phyloP scores from a whole-genome alignment of 30 jellyfish, hydroid and myxozoan species.

The Chrysaora quinquecirrha region DNA sequence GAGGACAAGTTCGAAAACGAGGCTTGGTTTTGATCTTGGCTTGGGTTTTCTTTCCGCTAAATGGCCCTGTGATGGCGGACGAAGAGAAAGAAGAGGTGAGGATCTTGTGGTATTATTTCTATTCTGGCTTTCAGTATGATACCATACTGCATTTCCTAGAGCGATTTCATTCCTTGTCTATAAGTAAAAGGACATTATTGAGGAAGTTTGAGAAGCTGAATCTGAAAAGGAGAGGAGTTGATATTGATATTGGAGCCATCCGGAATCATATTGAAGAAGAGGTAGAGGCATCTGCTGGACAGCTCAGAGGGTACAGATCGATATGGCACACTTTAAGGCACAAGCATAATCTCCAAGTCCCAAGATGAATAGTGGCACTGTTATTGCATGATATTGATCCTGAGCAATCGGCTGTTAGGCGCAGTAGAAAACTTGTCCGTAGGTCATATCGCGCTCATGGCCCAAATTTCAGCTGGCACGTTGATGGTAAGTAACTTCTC shows the following conservation, averaged over 20 bases:
- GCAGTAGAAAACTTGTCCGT: background rate
- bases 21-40: too few relatives aligned
- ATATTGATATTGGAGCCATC: background rate
- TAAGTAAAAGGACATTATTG: too few relatives aligned
- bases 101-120: too few relatives aligned
- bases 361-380: background rate
- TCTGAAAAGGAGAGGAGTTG: background rate
- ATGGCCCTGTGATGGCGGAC: too few relatives aligned
- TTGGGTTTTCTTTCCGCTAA: too few relatives aligned
- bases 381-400: conserved; percentile 10
- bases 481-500: too few relatives aligned
- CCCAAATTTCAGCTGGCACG: background rate
- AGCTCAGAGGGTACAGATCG: background rate
- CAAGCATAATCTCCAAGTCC: background rate
- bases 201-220: too few relatives aligned
- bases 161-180: too few relatives aligned
- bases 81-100: too few relatives aligned
- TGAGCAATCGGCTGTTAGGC: background rate
- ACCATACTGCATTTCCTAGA: too few relatives aligned
- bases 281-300: background rate
- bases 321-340: conserved; percentile 3
- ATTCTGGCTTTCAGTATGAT: too few relatives aligned
- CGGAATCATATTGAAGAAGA: background rate
- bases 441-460: background rate
- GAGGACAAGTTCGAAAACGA: too few relatives aligned